phyloP scores from a whole-genome alignment of 2,888 invertebrate species.

The Drosophila setosimentum region DNA sequence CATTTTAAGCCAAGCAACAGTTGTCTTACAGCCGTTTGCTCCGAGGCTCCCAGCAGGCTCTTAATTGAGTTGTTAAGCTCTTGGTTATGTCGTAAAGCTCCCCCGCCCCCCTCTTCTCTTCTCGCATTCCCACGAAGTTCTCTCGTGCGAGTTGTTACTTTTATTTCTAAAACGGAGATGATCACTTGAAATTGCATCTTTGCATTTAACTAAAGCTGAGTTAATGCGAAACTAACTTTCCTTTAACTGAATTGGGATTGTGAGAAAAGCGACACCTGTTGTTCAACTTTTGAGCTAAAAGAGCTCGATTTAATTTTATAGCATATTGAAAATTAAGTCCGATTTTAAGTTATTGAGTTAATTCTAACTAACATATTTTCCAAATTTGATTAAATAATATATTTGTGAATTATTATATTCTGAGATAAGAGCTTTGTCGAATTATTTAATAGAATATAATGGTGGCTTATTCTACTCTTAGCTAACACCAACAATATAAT shows the following conservation, averaged over 20 bases:
- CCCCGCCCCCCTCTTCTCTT: neutral
- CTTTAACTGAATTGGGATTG: conserved; percentile 7
- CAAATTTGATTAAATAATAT: neutral
- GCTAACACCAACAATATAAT: neutral
- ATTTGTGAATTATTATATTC: too few species aligned
- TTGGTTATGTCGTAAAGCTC: conserved; percentile 23
- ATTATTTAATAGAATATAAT: neutral
- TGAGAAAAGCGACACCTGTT: conserved; percentile 3
- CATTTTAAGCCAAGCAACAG: conserved; percentile 52
- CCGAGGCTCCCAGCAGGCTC: conserved; percentile 48
- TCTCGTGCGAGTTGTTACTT: conserved; percentile 24
- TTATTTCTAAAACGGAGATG: conserved; percentile 43
- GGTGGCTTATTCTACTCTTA: neutral
- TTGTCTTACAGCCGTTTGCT: conserved; percentile 19
- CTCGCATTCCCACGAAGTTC: neutral
- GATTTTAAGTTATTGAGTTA: neutral
- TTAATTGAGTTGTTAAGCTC: conserved; percentile 67
- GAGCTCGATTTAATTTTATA: neutral
- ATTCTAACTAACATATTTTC: neutral
- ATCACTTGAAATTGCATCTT: conserved; percentile 17
- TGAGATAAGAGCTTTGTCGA: neutral
- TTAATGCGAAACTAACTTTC: conserved; percentile 6
- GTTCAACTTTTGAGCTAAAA: neutral
- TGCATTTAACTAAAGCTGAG: neutral
- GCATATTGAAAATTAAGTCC: neutral